phyloP scores from a whole-genome alignment of 2,113 vertebrate genomes.

The Labeo rohita region DNA sequence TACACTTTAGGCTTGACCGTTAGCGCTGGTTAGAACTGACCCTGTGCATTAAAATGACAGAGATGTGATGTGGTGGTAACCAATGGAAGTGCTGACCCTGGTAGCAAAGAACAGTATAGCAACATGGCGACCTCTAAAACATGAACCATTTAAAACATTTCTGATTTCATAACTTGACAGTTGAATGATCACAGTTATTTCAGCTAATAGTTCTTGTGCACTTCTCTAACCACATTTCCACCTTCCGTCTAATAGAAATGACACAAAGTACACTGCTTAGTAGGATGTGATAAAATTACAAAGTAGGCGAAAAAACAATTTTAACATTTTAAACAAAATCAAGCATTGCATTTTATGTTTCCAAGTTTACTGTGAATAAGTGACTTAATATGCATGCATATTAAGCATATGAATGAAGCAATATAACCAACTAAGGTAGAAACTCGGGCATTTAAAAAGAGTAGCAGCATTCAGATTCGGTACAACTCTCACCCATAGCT shows the following conservation, averaged over 20 bases:
- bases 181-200: not conserved
- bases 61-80: not conserved
- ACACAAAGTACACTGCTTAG: not conserved
- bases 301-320: not conserved
- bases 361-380: not conserved
- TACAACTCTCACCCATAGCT: not conserved
- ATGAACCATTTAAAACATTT: not conserved
- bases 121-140: not conserved
- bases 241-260: not conserved
- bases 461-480: not conserved
- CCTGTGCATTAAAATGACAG: not conserved
- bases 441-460: not conserved
- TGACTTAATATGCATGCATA: not conserved
- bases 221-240: not conserved
- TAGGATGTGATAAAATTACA: not conserved
- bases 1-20: not conserved
- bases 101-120: not conserved
- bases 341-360: not conserved
- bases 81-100: not conserved
- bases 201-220: not conserved
- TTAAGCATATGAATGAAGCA: not conserved
- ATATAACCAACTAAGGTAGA: not conserved
- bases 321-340: not conserved
- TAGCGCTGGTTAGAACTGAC: not conserved
- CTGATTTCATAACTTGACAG: not conserved